Conservation (phyloP, 35 echinoderm and acorn worm genomes). For the Diadema setosum region DNA sequence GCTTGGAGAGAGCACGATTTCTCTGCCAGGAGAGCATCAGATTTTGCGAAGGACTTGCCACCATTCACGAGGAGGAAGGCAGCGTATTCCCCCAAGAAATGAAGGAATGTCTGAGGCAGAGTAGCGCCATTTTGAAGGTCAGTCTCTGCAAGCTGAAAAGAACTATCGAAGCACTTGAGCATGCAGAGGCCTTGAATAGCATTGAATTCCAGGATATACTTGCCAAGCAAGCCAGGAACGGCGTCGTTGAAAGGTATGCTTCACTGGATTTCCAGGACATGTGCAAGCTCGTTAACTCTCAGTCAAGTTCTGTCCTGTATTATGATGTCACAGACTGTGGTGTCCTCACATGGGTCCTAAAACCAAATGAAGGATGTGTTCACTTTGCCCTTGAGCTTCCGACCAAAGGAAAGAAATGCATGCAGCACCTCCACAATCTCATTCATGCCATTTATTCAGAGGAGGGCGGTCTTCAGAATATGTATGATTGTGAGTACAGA, state of each 20-base stretch:
- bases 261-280: constrained; percentile 21
- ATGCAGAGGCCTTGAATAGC: constrained; percentile 28
- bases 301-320: constrained; percentile 45
- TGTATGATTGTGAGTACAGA: constrained; percentile 64
- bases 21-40: constrained; percentile 30
- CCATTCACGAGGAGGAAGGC: constrained; percentile 28
- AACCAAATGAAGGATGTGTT: constrained; percentile 60
- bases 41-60: background rate
- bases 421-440: constrained; percentile 25
- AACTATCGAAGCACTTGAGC: constrained; percentile 40
- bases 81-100: background rate
- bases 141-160: constrained; percentile 43
- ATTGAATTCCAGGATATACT: constrained; percentile 6
- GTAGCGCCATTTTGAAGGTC: constrained; percentile 36
- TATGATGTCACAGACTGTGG: constrained; percentile 31
- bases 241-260: background rate
- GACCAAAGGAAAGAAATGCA: background rate
- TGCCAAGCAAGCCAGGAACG: background rate
- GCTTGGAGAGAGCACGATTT: constrained; percentile 49
- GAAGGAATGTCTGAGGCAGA: background rate
- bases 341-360: constrained; percentile 51
- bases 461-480: background rate
- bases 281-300: constrained; percentile 42
- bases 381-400: background rate
- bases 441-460: background rate